Base-by-base conservation (phyloP, 2,797 vertebrate species). In the Neosilurus mollespiculum region DNA sequence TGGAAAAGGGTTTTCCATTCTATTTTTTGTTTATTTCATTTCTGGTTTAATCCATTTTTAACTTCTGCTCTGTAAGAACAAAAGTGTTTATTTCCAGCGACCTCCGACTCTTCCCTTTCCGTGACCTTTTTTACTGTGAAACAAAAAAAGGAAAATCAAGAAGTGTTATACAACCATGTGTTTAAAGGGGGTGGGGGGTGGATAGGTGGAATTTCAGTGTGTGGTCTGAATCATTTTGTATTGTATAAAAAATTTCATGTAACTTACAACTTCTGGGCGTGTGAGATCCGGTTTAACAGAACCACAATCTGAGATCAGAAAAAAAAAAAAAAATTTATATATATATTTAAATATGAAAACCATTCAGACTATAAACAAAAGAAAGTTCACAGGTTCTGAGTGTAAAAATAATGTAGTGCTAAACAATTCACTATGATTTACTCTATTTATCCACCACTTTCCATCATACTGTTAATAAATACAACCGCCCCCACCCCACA, bases 251-350 rank as follows among this genome's bases (percentile, higher is more conserved):
- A 54, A 64, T 34, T 43, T 22, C 30, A 26, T 6, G 15, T 16
- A 6, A 95, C 96, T 97, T 87, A 97, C 96, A 97, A 98, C 89
- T 98, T 98, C 90, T 98, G 96, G 86, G 96, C 96, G 0, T 97
- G 96, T 86, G 95, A 96, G 90, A 98, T 98, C 89, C 96, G 94
- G 92, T 97, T 97, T 82, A 97, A 95, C 37, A 98, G 93, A 80
- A 98, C 95, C 0, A 93, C 95, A 88, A 98, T 98, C 97, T 98
- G 91, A 72, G 72, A 61, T 1, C 30, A 43, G 69, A 51, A 30
- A 4, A 67, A 78, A 81, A n/a, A n/a, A n/a, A n/a, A n/a, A n/a
- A n/a, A n/a, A n/a, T n/a, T n/a, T n/a, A n/a, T n/a, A n/a, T n/a
- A n/a, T n/a, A n/a, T n/a, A 4, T 51, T 0, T 7, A 67, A 11